Evolutionary conservation across 2,113 vertebrate genomes (phyloP).

Genomic region (Heloderma charlesbogerti): DNA sequence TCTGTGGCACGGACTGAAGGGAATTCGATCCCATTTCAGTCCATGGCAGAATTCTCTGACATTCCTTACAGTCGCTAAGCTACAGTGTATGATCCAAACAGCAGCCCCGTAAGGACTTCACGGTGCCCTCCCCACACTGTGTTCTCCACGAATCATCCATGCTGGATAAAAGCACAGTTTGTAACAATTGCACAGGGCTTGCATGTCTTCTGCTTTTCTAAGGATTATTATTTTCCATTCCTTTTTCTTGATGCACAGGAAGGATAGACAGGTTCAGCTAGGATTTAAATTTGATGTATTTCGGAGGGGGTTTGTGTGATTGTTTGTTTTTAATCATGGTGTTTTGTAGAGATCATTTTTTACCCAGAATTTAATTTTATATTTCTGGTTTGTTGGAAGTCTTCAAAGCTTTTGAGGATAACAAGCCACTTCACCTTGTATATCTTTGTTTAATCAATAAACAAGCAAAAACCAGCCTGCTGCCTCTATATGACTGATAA

Average conservation of each 20-base stretch:
- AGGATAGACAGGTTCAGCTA: neutral
- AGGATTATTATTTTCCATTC: neutral
- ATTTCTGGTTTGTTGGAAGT: neutral
- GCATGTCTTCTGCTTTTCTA: constrained; percentile 38
- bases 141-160: neutral
- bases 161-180: neutral
- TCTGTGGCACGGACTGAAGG: too few relatives aligned
- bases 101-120: constrained; percentile 14
- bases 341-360: neutral
- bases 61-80: too few relatives aligned
- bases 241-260: constrained; percentile 37
- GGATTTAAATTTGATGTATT: neutral
- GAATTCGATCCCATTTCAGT: too few relatives aligned
- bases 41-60: too few relatives aligned
- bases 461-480: neutral
- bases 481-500: neutral
- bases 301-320: neutral
- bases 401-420: neutral
- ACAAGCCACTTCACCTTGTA: neutral
- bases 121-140: neutral
- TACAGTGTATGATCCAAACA: neutral
- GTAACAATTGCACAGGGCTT: constrained; percentile 10
- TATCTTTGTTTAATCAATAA: neutral
- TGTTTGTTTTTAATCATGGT: neutral
- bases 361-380: neutral